phyloP scores from a whole-genome alignment of 2,888 invertebrate species.

The Cheilosia urbana region DNA sequence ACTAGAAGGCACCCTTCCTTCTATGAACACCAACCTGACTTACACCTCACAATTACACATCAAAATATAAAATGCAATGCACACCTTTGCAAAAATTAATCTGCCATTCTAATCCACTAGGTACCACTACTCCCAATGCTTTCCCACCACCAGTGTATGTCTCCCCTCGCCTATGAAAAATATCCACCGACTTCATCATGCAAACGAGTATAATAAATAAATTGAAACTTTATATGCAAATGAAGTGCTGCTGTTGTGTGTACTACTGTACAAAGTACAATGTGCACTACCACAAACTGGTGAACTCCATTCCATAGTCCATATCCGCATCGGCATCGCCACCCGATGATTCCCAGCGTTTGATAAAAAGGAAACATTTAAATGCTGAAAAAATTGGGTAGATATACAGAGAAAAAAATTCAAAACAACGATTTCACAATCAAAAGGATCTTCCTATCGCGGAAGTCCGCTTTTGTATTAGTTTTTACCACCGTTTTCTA shows the following conservation, averaged over 20 bases:
- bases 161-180: neutral
- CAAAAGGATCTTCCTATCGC: constrained; percentile 39
- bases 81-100: too few species aligned
- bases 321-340: too few species aligned
- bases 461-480: constrained; percentile 30
- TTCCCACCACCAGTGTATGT: neutral
- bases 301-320: too few species aligned
- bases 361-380: constrained; percentile 36
- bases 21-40: too few species aligned
- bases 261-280: neutral
- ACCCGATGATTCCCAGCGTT: constrained; percentile 22
- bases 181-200: constrained; percentile 24
- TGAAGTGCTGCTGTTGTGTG: constrained; percentile 28
- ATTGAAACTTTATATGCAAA: constrained; percentile 44
- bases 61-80: too few species aligned
- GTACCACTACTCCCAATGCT: neutral
- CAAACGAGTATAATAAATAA: constrained; percentile 33
- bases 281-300: too few species aligned
- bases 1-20: too few species aligned
- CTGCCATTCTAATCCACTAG: too few species aligned
- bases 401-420: neutral
- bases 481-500: constrained; percentile 7
- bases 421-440: constrained; percentile 36
- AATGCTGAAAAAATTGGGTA: constrained; percentile 3
- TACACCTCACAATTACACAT: too few species aligned